A percentile compares a stretch with the other conserved stretches of the same genome.
Evolutionary conservation across 2,797 vertebrate genomes (phyloP).

Genomic region (Rhinophrynus dorsalis): DNA sequence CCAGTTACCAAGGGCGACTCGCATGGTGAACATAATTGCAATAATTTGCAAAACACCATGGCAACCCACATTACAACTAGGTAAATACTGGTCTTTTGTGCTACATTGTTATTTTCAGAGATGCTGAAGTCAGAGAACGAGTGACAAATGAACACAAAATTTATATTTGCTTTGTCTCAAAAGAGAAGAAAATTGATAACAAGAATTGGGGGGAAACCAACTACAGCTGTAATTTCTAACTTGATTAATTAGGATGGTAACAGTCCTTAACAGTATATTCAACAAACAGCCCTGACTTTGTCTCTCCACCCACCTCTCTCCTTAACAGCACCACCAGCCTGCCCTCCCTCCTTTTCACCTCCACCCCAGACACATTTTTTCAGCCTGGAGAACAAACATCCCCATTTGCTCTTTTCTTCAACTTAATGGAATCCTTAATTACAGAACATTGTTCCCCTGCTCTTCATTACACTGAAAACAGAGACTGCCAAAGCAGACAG

Average conservation of each 20-base stretch:
- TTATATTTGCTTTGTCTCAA: conserved; percentile 98
- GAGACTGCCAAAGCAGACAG: conserved; percentile 64
- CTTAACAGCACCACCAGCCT: conserved; percentile 68
- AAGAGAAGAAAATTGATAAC: conserved; percentile 96
- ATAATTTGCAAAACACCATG: conserved; percentile 99
- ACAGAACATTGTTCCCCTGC: conserved; percentile 95
- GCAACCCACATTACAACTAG: conserved; percentile 98
- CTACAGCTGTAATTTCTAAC: conserved; percentile 94
- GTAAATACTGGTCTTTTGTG: conserved; percentile 87
- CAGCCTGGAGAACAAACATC: conserved; percentile 81
- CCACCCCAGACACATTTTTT: conserved; percentile 77
- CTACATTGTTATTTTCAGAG: conserved; percentile 93
- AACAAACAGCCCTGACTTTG: conserved; percentile 93
- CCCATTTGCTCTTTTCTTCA: conserved; percentile 96
- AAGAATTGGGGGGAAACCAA: conserved; percentile 80
- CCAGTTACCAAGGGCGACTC: conserved; percentile 98
- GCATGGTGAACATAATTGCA: conserved; percentile 99
- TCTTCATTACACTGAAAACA: conserved; percentile 87
- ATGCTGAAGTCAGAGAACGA: conserved; percentile 85
- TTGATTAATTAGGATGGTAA: conserved; percentile 96
- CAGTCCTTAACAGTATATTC: conserved; percentile 87
- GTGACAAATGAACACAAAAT: conserved; percentile 85
- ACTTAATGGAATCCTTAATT: conserved; percentile 99
- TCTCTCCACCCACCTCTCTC: conserved; percentile 78
- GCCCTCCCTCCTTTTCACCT: conserved; percentile 52